phyloP scores from a whole-genome alignment of 2,888 invertebrate genomes.

The Campoplex nolae region DNA sequence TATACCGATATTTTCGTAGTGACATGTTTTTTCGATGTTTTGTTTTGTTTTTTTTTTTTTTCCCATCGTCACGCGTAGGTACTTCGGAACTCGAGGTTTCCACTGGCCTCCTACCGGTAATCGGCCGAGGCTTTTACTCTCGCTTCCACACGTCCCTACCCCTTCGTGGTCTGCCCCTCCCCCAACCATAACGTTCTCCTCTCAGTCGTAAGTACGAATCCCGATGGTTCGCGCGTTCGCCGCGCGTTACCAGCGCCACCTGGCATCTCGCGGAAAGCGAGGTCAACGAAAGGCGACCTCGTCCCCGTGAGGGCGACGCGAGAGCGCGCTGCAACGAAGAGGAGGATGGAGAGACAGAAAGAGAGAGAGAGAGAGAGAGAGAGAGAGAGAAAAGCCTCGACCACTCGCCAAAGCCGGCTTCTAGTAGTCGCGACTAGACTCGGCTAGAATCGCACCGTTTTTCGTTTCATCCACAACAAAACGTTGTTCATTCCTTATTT shows the following conservation, averaged over 20 bases:
- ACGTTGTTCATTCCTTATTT: conserved; percentile 2
- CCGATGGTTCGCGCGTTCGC: conserved; percentile 33
- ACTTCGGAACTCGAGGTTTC: conserved; percentile 56
- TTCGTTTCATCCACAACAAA: conserved; percentile 49
- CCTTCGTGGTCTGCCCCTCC: conserved; percentile 24
- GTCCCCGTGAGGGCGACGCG: conserved; percentile 64
- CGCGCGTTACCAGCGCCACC: conserved; percentile 41
- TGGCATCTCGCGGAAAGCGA: conserved; percentile 59
- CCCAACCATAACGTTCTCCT: conserved; percentile 15
- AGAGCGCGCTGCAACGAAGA: conserved; percentile 58
- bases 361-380: conserved; percentile 41
- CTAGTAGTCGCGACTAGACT: conserved; percentile 70
- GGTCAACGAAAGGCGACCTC: conserved; percentile 69
- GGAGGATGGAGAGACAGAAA: conserved; percentile 33
- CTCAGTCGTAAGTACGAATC: conserved; percentile 9
- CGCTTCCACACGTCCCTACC: conserved; percentile 42
- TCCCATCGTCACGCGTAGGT: conserved; percentile 32
- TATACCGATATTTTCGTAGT: conserved; percentile 31
- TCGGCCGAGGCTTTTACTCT: conserved; percentile 41
- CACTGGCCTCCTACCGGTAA: conserved; percentile 59
- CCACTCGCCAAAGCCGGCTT: conserved; percentile 50
- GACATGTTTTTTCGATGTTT: conserved; percentile 50
- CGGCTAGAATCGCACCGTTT: conserved; percentile 54
- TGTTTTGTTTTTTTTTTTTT: neutral
- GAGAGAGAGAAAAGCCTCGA: conserved; percentile 40